These are phyloP conservation scores for Agrypnus murinus DNA, from an alignment of 2,888 invertebrate species.

Conservation along the genomic window DNA sequence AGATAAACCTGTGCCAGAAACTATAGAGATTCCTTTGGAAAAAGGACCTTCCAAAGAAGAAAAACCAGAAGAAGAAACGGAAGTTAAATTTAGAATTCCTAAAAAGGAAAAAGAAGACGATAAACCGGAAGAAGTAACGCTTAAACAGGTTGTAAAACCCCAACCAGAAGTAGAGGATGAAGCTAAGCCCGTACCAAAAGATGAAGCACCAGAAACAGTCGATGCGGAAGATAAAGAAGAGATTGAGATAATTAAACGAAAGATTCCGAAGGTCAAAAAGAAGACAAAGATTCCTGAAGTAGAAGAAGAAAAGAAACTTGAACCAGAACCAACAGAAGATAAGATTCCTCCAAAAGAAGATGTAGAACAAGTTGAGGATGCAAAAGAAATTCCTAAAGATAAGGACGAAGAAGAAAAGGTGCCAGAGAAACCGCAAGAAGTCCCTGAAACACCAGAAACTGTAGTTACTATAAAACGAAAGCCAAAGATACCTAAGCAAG, in stretches of 20 bases:
- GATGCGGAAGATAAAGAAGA: conserved; percentile 56
- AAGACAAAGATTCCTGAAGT: conserved; percentile 52
- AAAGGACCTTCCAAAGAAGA: conserved; percentile 68
- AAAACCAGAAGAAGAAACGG: conserved; percentile 67
- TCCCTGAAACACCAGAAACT: conserved; percentile 58
- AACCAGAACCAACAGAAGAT: conserved; percentile 53
- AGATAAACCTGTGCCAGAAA: conserved; percentile 59
- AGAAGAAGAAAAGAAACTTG: conserved; percentile 55
- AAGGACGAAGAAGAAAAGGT: conserved; percentile 48
- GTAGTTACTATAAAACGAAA: conserved; percentile 57
- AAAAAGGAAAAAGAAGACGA: conserved; percentile 60
- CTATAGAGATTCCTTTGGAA: conserved; percentile 63
- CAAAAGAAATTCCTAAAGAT: conserved; percentile 20
- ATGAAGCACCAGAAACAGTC: conserved; percentile 56
- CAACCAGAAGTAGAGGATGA: conserved; percentile 66
- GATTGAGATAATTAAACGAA: conserved; percentile 29
- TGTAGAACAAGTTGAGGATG: conserved; percentile 15
- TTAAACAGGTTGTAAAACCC: conserved; percentile 57
- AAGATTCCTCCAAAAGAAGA: conserved; percentile 50
- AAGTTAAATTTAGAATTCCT: conserved; percentile 64
- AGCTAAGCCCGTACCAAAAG: conserved; percentile 62
- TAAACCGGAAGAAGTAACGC: conserved; percentile 56
- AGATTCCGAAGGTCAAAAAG: conserved; percentile 47
- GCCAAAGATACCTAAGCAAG: conserved; percentile 63
- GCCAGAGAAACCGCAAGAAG: conserved; percentile 47